A percentile compares a stretch with the other conserved stretches of the same genome.
phyloP scores from a whole-genome alignment of 2,113 vertebrate genomes.

The Ceyx cyanopectus region DNA sequence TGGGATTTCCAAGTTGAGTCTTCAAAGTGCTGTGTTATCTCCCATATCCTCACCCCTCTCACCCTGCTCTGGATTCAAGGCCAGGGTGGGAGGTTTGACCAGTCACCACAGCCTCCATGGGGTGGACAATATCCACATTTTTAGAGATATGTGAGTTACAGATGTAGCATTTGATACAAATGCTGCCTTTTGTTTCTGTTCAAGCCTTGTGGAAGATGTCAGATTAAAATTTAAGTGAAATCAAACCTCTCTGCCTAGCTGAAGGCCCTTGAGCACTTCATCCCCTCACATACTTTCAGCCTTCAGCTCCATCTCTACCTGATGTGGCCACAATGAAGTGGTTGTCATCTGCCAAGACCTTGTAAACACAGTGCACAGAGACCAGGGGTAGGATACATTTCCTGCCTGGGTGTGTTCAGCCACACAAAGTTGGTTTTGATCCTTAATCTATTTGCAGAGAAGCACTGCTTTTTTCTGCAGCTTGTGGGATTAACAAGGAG shows the following conservation, averaged over 20 bases:
- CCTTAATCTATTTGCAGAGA: background rate
- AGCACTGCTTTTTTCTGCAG: rapidly evolving
- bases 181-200: background rate
- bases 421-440: background rate
- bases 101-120: rapidly evolving
- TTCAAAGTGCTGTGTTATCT: background rate
- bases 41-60: background rate
- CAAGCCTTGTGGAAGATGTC: background rate
- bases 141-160: background rate
- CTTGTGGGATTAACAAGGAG: background rate
- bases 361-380: background rate
- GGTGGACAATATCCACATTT: background rate
- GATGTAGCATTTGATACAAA: background rate
- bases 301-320: background rate
- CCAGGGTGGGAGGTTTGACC: rapidly evolving
- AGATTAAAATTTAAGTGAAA: background rate
- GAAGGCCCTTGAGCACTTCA: background rate
- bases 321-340: rapidly evolving
- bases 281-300: rapidly evolving
- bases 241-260: background rate
- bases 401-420: background rate
- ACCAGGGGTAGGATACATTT: background rate
- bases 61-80: background rate
- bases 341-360: background rate
- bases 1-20: background rate